Percentiles rank a stretch among this genome's conserved stretches.
Conservation (phyloP, 37 sponge, comb jelly and placozoan species). For the Amphimedon queenslandica region DNA sequence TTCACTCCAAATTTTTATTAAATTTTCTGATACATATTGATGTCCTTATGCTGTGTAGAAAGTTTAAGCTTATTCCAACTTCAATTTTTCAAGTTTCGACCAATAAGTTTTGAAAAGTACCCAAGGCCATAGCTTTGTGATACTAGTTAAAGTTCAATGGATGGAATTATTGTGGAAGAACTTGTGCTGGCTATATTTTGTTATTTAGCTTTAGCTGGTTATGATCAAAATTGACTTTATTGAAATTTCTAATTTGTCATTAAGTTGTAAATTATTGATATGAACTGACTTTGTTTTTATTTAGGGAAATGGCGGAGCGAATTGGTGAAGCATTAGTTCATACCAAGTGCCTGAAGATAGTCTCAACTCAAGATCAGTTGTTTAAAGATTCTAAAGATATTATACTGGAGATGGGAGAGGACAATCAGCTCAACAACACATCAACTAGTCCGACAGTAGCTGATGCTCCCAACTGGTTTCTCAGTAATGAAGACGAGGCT, state of each 20-base stretch:
- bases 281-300: neutral
- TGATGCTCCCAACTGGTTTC: slow-evolving; percentile 68
- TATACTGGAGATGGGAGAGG: slow-evolving; percentile 58
- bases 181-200: too few species aligned
- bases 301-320: slow-evolving; percentile 42
- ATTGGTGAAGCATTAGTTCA: slow-evolving; percentile 76
- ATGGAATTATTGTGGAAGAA: too few species aligned
- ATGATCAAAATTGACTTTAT: neutral
- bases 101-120: too few species aligned
- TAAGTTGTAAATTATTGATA: neutral
- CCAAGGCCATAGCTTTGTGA: too few species aligned
- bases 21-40: too few species aligned
- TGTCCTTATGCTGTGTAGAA: too few species aligned
- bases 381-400: slow-evolving; percentile 52
- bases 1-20: too few species aligned
- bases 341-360: slow-evolving; percentile 60
- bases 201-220: neutral
- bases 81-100: too few species aligned
- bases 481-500: slow-evolving; percentile 4
- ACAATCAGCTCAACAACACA: slow-evolving; percentile 2
- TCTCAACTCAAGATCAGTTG: slow-evolving; percentile 32
- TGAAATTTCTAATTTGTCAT: neutral
- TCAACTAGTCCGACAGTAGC: slow-evolving; percentile 11
- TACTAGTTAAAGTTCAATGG: too few species aligned
- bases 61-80: too few species aligned